Percentiles rank a stretch among this genome's conserved stretches.
phyloP scores from a whole-genome alignment of 2,888 invertebrate genomes.

The Oligia fasciuncula region DNA sequence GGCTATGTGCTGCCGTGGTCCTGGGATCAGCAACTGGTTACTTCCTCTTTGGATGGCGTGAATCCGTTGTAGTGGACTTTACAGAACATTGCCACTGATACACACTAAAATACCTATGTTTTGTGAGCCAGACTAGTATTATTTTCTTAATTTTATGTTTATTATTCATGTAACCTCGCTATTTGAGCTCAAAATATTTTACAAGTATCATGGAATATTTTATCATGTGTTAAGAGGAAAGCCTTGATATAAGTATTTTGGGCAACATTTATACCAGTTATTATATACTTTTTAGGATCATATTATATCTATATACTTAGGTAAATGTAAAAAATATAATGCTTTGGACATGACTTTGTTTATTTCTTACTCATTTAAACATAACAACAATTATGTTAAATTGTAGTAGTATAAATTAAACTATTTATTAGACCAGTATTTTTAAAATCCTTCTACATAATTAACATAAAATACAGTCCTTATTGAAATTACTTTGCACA shows the following conservation, averaged over 20 bases:
- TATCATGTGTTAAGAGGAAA: slow-evolving; percentile 85
- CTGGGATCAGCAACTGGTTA: slow-evolving; percentile 97
- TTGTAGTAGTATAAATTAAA: neutral
- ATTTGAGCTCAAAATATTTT: slow-evolving; percentile 80
- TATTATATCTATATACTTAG: slow-evolving; percentile 78
- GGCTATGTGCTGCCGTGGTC: slow-evolving; percentile 97
- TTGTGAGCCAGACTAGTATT: slow-evolving; percentile 66
- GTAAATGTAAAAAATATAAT: slow-evolving; percentile 78
- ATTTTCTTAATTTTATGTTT: slow-evolving; percentile 65
- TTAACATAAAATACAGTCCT: slow-evolving; percentile 7
- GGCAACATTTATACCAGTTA: slow-evolving; percentile 86
- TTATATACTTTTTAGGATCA: slow-evolving; percentile 79
- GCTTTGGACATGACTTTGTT: slow-evolving; percentile 74
- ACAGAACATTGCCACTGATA: slow-evolving; percentile 98
- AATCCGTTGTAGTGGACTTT: slow-evolving; percentile 97
- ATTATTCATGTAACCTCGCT: slow-evolving; percentile 75
- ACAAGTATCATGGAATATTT: slow-evolving; percentile 81
- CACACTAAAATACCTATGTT: slow-evolving; percentile 42
- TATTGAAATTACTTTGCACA: neutral
- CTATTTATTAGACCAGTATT: neutral
- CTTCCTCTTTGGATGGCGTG: slow-evolving; percentile 98
- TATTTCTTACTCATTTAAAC: slow-evolving; percentile 50
- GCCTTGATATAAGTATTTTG: slow-evolving; percentile 79
- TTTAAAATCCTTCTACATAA: neutral
- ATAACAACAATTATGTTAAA: neutral